These are phyloP conservation scores for Urocitellus parryii DNA, from an alignment of 2,113 vertebrate genomes.

Conservation along the genomic window DNA sequence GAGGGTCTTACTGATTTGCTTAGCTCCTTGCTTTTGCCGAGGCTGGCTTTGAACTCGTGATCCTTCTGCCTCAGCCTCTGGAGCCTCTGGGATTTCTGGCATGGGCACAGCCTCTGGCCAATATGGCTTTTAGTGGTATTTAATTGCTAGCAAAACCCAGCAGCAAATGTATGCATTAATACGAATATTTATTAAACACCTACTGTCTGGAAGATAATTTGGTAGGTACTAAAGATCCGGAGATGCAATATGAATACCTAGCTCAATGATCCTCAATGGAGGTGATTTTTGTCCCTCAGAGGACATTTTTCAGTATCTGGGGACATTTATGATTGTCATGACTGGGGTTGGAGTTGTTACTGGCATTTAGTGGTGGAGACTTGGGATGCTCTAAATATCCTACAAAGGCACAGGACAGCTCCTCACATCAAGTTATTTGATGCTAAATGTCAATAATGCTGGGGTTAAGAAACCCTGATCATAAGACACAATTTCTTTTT, in stretches of 20 bases:
- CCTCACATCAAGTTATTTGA: neutral
- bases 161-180: neutral
- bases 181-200: neutral
- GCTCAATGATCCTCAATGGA: neutral
- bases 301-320: neutral
- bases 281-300: neutral
- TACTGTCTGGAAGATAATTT: neutral
- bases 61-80: no score
- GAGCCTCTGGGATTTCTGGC: no score
- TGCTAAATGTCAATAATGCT: neutral
- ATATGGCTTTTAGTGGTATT: neutral
- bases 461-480: neutral
- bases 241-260: neutral
- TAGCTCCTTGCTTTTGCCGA: no score
- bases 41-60: no score
- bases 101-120: neutral
- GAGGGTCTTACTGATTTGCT: no score
- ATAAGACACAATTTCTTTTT: neutral
- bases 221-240: neutral
- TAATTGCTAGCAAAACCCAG: neutral
- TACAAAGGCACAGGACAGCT: neutral
- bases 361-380: neutral
- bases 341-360: rapidly evolving
- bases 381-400: neutral
- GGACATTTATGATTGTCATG: neutral